phyloP scores from a whole-genome alignment of 2,888 invertebrate species.

The Leptinotarsa tumamoca region DNA sequence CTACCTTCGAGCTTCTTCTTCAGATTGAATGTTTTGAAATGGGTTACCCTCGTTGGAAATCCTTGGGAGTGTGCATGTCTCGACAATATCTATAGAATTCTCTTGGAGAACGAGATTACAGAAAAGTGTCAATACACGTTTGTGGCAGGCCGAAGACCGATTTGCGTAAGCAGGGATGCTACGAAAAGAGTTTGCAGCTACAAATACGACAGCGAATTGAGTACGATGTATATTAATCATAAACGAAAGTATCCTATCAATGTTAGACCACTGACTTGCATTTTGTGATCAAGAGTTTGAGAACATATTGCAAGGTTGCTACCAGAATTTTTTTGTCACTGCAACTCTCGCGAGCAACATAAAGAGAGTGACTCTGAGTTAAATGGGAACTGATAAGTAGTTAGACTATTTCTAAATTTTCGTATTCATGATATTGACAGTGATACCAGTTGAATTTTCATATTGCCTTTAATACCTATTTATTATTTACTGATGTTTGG shows the following conservation, averaged over 20 bases:
- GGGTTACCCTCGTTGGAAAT: conserved; percentile 45
- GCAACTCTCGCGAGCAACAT: no score
- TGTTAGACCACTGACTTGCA: conserved; percentile 4
- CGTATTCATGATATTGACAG: no score
- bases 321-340: no score
- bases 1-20: conserved; percentile 42
- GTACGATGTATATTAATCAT: conserved; percentile 30
- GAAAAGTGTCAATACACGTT: conserved; percentile 40
- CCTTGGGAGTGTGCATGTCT: conserved; percentile 48
- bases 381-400: no score
- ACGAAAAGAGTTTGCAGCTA: conserved; percentile 32
- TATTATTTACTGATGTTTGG: no score
- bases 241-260: conserved; percentile 6
- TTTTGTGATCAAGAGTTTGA: background rate
- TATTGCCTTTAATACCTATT: no score
- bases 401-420: no score
- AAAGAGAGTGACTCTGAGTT: no score
- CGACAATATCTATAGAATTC: conserved; percentile 35
- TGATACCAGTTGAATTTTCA: no score
- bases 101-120: conserved; percentile 37
- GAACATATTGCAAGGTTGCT: no score
- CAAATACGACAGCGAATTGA: conserved; percentile 30
- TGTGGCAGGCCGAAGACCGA: conserved; percentile 35
- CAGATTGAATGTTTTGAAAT: conserved; percentile 34
- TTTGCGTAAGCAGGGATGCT: conserved; percentile 39